A percentile compares a stretch with the other conserved stretches of the same genome.
Conservation (phyloP, 2,797 vertebrate species). For the Aplochiton taeniatus region DNA sequence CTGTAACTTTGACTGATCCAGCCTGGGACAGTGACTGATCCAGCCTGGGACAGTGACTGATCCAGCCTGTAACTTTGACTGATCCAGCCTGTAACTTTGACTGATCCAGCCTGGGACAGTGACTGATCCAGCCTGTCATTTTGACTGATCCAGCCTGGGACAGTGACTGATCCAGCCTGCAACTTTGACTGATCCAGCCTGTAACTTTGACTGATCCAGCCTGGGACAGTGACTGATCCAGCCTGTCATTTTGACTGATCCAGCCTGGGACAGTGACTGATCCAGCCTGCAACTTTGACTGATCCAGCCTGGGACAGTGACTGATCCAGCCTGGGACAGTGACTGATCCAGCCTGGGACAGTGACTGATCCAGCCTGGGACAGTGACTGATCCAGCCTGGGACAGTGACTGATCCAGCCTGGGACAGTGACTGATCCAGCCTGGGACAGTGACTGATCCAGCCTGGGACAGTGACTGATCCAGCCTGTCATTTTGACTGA, state of each 20-base stretch:
- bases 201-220: too few species aligned
- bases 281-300: too few species aligned
- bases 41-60: too few species aligned
- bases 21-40: background rate
- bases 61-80: background rate
- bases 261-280: background rate
- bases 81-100: too few species aligned
- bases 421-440: too few species aligned
- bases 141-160: background rate
- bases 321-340: too few species aligned
- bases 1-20: too few species aligned
- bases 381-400: too few species aligned
- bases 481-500: background rate
- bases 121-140: background rate
- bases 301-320: background rate
- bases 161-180: background rate
- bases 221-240: background rate
- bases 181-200: background rate
- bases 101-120: background rate
- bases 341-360: background rate
- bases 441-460: background rate
- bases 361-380: background rate
- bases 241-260: too few species aligned
- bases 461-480: too few species aligned
- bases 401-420: background rate